These are phyloP conservation scores for Crotalus horridus DNA, from an alignment of 2,113 vertebrate genomes.

Conservation along the genomic window DNA sequence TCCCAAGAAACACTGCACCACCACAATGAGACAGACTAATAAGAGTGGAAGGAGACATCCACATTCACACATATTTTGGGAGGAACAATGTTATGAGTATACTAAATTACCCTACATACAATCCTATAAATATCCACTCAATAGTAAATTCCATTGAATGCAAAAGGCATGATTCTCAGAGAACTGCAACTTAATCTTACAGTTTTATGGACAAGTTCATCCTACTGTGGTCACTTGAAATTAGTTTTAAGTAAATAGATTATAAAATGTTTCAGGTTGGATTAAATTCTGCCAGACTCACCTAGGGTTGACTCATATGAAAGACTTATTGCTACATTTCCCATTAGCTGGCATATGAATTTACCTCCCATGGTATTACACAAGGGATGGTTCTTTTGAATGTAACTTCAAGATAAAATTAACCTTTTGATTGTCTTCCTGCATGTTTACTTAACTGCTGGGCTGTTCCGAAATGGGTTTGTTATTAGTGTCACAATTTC, in stretches of 20 bases:
- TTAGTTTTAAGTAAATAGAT: neutral
- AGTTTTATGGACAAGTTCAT: neutral
- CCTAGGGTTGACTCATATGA: neutral
- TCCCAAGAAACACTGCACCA: neutral
- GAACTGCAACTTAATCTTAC: neutral
- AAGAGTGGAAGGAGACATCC: neutral
- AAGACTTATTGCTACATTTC: neutral
- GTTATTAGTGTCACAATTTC: slow-evolving; percentile 31
- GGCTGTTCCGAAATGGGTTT: slow-evolving; percentile 25
- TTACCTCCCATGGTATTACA: neutral
- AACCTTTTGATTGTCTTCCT: neutral
- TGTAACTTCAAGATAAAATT: neutral
- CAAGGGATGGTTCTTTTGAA: neutral
- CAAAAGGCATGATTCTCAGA: neutral
- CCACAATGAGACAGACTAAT: neutral
- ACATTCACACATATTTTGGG: neutral
- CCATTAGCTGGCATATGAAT: neutral
- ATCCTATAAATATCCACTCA: neutral
- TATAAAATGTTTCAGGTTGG: neutral
- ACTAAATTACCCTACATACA: neutral
- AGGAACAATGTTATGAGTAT: neutral
- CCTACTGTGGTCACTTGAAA: neutral
- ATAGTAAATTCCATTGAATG: neutral
- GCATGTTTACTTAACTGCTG: slow-evolving; percentile 10
- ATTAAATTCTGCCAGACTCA: neutral